Conservation (phyloP, 1,140 invertebrate species). For the Pachypeltis micranthus region DNA sequence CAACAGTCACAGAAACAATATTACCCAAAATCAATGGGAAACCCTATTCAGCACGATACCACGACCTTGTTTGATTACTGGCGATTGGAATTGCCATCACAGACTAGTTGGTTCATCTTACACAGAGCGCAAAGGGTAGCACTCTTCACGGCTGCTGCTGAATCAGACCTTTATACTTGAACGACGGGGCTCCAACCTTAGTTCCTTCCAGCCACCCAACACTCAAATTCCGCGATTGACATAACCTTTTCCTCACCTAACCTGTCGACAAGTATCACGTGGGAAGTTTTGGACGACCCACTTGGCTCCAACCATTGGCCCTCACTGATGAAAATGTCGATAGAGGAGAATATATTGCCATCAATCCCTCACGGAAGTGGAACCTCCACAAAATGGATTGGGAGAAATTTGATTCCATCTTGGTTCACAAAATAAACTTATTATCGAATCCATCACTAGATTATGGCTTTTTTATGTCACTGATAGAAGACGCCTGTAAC, state of each 20-base stretch:
- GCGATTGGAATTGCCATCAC: slow-evolving; percentile 2
- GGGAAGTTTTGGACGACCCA: background rate
- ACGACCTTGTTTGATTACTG: background rate
- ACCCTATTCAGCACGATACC: background rate
- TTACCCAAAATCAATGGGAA: background rate
- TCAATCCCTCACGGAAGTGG: background rate
- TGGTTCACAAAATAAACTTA: background rate
- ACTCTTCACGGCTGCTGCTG: background rate
- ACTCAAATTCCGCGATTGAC: background rate
- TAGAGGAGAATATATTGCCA: too few relatives aligned
- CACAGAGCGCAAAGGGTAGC: background rate
- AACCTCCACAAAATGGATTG: background rate
- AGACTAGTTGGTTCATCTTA: background rate
- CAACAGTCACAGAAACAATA: background rate
- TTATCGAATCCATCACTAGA: background rate
- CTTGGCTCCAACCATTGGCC: slow-evolving; percentile 1
- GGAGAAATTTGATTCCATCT: background rate
- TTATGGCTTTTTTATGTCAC: background rate
- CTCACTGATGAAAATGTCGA: too few relatives aligned
- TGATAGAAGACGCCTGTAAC: background rate
- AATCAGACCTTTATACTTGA: background rate
- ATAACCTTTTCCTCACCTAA: background rate
- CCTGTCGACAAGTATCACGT: background rate
- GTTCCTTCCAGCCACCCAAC: background rate
- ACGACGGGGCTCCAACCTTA: background rate